Percentiles rank a stretch among this genome's conserved stretches.
Conservation (phyloP, 2,888 invertebrate genomes). For the Nymphalis c-album region DNA sequence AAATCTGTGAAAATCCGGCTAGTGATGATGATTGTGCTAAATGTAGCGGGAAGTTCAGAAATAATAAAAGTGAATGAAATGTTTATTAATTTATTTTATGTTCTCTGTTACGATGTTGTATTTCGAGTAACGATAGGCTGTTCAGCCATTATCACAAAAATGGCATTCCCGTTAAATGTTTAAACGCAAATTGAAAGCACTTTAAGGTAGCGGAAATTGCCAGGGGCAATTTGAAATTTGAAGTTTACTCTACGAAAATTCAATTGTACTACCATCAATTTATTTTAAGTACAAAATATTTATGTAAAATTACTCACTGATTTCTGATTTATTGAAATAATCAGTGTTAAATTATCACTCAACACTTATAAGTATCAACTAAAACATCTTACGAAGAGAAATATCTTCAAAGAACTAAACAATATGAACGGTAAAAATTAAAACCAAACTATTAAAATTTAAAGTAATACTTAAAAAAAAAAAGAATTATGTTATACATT, state of each 20-base stretch:
- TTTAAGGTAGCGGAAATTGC: conserved; percentile 28
- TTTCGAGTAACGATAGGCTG: conserved; percentile 29
- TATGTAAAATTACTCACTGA: no score
- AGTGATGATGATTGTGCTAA: background rate
- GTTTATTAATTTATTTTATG: conserved; percentile 23
- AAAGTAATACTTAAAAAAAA: no score
- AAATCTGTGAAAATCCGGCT: background rate
- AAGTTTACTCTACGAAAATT: conserved; percentile 14
- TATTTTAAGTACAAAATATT: no score
- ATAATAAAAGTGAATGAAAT: conserved; percentile 18
- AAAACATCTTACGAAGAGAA: no score
- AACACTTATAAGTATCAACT: no score
- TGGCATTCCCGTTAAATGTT: conserved; percentile 29
- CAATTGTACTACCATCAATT: conserved; percentile 2
- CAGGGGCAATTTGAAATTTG: conserved; percentile 22
- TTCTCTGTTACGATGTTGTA: conserved; percentile 28
- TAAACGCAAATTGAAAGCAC: conserved; percentile 33
- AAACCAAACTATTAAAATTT: no score
- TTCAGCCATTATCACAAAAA: conserved; percentile 30
- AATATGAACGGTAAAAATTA: no score
- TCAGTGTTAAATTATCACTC: no score
- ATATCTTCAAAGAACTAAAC: no score
- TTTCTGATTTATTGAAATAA: no score
- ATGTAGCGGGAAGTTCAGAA: background rate
- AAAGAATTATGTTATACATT: no score